Evolutionary conservation across 2,113 vertebrate species (phyloP), one percentile per base, ranked within the genome.

Genomic region (Scatophagus argus): DNA sequence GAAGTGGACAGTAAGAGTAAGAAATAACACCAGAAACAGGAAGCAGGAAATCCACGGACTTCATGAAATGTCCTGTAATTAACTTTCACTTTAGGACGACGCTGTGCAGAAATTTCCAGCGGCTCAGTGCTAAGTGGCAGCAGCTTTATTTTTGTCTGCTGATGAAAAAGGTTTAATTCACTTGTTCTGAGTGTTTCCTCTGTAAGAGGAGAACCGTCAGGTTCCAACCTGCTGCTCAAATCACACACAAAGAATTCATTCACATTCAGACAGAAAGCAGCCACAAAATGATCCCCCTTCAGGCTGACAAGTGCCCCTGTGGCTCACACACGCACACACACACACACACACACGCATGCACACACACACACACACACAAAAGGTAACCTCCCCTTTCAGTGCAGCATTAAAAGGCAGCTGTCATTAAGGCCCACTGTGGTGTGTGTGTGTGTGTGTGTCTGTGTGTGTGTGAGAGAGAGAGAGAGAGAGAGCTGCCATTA

Each of bases 241-340:
- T 62, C 8, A 71, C 55, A 74, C 82, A 87, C 81, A 87, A 90
- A 87, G 83, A 83, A 59, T 77, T 84, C 82, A 85, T 85, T 89
- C 83, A 82, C 72, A 68, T 68, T 61, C 63, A 83, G 56, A 83
- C 39, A 81, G 66, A 74, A 62, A 60, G 75, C 72, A 58, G 80
- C 47, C 3, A 41, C 84, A 38, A 83, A 88, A 83, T 89, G 82
- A 87, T 82, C 86, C 78, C 86, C 82, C 87, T 83, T 83, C 88
- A 89, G 83, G 34, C 77, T 87, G 88, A 82, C 75, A 63, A 56
- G 70, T 60, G 4, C 88, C 86, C 87, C 82, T 11, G 79, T 16
- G 52, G 79, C 51, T 70, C 69, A 5, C 78, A 64, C 70, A 58
- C 79, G 69, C 77, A 62, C 63, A 44, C 49, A 51, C 34, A 41